Percentiles rank a stretch among this genome's conserved stretches.
These are phyloP conservation scores for Sciurus niger DNA, from an alignment of 2,113 vertebrate genomes.

Conservation along the genomic window DNA sequence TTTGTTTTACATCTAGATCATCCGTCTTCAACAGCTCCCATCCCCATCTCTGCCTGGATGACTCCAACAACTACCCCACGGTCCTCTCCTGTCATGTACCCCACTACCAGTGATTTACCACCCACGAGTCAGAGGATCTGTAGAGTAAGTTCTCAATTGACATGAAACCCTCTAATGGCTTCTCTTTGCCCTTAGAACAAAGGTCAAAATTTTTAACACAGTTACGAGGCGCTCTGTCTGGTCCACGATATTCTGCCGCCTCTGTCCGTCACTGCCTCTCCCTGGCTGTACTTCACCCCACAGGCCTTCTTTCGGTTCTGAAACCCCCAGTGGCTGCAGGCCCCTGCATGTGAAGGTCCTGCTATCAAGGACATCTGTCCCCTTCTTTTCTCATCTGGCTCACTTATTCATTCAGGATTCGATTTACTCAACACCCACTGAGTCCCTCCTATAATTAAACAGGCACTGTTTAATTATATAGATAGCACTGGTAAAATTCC, in stretches of 20 bases:
- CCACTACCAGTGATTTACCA: not conserved
- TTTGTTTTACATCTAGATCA: constrained; percentile 9
- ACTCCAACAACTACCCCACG: not conserved
- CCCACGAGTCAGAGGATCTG: not conserved
- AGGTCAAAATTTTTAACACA: not conserved
- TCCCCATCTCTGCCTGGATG: not conserved
- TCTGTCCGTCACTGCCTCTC: not conserved
- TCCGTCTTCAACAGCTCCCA: not conserved
- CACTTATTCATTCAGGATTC: not conserved
- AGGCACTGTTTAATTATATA: not conserved
- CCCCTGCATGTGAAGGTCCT: not conserved
- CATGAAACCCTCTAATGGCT: constrained; percentile 2
- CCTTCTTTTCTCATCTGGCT: not conserved
- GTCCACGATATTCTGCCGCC: not conserved
- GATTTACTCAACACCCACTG: constrained; percentile 18
- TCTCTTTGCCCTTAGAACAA: not conserved
- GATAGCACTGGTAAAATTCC: not conserved
- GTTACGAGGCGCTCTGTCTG: not conserved
- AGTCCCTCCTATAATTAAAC: not conserved
- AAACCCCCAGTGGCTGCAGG: not conserved
- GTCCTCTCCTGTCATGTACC: not conserved
- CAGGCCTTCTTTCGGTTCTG: not conserved
- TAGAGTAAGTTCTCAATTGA: constrained; percentile 32
- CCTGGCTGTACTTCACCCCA: not conserved
- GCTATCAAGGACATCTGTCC: not conserved